phyloP scores from a whole-genome alignment of 2,797 vertebrate species.

The Petrocephalus schoutedeni region DNA sequence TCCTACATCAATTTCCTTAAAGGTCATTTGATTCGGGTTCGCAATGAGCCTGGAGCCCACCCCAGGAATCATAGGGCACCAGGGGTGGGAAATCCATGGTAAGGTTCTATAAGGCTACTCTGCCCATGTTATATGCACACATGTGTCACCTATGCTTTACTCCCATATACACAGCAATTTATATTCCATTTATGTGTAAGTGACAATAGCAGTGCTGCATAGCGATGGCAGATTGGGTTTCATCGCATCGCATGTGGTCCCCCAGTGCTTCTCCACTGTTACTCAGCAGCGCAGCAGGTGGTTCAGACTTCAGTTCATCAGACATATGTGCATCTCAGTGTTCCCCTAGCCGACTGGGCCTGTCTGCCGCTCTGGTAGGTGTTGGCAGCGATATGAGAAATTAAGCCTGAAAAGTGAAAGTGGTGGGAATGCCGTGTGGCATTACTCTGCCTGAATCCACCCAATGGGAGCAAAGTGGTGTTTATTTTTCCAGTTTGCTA shows the following conservation, averaged over 20 bases:
- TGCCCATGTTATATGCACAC: not conserved
- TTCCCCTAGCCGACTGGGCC: not conserved
- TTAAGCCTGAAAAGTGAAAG: constrained; percentile 5
- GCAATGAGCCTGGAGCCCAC: not conserved
- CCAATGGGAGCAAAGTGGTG: not conserved
- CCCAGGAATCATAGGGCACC: not conserved
- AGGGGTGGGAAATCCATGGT: too few species aligned
- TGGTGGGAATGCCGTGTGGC: not conserved
- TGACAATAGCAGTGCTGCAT: not conserved
- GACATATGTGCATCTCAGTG: not conserved
- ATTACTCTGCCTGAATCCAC: not conserved
- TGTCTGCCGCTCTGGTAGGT: not conserved
- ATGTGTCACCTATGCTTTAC: not conserved
- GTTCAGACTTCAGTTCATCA: not conserved
- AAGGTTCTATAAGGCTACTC: not conserved
- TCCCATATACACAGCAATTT: not conserved
- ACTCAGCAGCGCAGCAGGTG: not conserved
- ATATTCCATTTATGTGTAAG: not conserved
- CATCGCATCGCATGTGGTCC: not conserved
- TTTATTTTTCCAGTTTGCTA: not conserved
- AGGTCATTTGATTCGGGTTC: not conserved
- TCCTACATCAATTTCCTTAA: not conserved
- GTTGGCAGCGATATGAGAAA: not conserved
- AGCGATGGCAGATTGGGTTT: not conserved
- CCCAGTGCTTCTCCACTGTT: not conserved